Evolutionary conservation across 2,113 vertebrate genomes (phyloP).

Genomic region (Pelecanoides urinatrix): DNA sequence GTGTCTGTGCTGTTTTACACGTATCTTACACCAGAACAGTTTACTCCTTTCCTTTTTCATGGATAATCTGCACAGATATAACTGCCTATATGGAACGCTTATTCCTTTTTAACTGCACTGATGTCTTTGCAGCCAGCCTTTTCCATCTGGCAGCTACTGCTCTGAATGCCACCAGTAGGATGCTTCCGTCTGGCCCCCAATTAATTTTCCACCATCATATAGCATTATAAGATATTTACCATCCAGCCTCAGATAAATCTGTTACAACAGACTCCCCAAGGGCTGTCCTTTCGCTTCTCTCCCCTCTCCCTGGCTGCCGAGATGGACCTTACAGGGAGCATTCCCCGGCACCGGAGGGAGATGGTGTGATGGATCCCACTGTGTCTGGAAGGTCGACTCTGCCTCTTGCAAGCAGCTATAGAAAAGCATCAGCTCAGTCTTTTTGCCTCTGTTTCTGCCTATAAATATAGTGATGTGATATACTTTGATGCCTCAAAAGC

Average conservation of each 20-base stretch:
- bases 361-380: not conserved
- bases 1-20: not conserved
- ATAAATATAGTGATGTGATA: not conserved
- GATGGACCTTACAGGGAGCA: not conserved
- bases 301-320: not conserved
- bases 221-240: not conserved
- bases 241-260: not conserved
- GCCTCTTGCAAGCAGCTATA: not conserved
- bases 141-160: not conserved
- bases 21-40: not conserved
- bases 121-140: not conserved
- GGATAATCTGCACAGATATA: not conserved
- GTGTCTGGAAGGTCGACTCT: rapidly evolving
- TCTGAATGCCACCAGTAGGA: not conserved
- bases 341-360: not conserved
- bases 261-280: not conserved
- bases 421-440: not conserved
- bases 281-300: not conserved
- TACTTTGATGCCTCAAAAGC: not conserved
- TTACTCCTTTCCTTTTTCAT: not conserved
- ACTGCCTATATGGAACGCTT: not conserved
- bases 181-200: not conserved
- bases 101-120: not conserved
- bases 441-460: not conserved
- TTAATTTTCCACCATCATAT: not conserved